Evolutionary conservation across 2,888 invertebrate genomes (phyloP), one percentile per base, ranked within the genome.

Genomic region (Thelaira solivaga): DNA sequence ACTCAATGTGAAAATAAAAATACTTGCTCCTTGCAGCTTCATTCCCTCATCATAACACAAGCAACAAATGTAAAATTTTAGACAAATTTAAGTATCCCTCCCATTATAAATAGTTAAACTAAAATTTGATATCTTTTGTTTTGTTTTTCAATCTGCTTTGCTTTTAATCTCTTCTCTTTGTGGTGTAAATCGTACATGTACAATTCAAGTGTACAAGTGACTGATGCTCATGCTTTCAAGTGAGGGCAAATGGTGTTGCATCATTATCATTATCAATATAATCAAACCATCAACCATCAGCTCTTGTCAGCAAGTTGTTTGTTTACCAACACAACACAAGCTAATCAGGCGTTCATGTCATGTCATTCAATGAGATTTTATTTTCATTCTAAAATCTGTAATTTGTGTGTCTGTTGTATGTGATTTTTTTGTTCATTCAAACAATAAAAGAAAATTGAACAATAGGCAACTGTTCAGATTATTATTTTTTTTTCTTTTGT

Each of bases 311-410:
- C 39, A 49, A 49, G 34, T 55, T 29, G 13, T 47, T 34, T 43
- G 43, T 5, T 34, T 47, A 29, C 26, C 59, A 59, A 61, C 51
- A 4, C 13, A 41, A 64, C 55, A 55, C 18, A 45, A 47, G 64
- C 64, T 64, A 64, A 72, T 72, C 64, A 73, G 65, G 64, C 72
- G 57, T 55, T 49, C 55, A 39, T 57, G 41, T 55, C 72, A 65
- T 57, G 64, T 64, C 64, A 73, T 29, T 64, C 34, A 13, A 16
- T 20, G n/a, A 43, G 43, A 43, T 41, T 51, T 51, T 64, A 39
- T 51, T 65, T 51, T 41, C 20, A 49, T 51, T 65, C 39, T 20
- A 6, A 39, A 65, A 51, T 26, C 10, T 29, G 22, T 13, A 18
- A 49, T 1, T 20, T 29, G n/a, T 47, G 45, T 18, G n/a, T n/a